Evolutionary conservation across 2,888 invertebrate species (phyloP).

Genomic region (Bombylius major): DNA sequence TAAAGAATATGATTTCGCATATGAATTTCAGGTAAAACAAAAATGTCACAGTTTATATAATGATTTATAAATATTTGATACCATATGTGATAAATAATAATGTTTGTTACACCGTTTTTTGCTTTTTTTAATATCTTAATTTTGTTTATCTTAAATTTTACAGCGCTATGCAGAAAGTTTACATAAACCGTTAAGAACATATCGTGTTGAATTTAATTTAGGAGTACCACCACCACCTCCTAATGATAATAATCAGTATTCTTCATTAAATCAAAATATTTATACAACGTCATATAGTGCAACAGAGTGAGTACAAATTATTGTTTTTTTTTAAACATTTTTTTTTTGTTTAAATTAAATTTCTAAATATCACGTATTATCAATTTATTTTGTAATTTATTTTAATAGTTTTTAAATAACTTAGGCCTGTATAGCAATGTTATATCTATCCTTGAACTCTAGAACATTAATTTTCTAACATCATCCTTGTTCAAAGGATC

Average conservation of each 20-base stretch:
- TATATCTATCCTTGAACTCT: no score
- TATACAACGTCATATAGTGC: constrained; percentile 35
- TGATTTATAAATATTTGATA: background rate
- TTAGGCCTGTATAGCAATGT: no score
- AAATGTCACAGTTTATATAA: constrained; percentile 20
- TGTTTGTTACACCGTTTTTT: no score
- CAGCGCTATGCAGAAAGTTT: constrained; percentile 38
- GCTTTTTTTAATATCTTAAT: constrained; percentile 4
- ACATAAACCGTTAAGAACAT: constrained; percentile 36
- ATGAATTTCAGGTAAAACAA: constrained; percentile 48
- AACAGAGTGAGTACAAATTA: constrained; percentile 32
- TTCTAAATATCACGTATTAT: no score
- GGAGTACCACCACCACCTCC: constrained; percentile 25
- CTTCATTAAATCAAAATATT: constrained; percentile 28
- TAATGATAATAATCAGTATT: constrained; percentile 26
- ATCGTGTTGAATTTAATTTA: constrained; percentile 33
- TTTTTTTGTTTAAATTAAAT: no score
- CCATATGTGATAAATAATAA: no score
- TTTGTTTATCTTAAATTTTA: background rate
- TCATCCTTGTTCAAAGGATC: no score
- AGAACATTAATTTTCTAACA: no score
- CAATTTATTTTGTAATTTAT: no score
- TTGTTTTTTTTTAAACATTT: no score
- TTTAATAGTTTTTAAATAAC: no score
- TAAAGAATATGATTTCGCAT: constrained; percentile 52